These are phyloP conservation scores for Aplochiton taeniatus DNA, from an alignment of 2,797 vertebrate species.

Conservation along the genomic window DNA sequence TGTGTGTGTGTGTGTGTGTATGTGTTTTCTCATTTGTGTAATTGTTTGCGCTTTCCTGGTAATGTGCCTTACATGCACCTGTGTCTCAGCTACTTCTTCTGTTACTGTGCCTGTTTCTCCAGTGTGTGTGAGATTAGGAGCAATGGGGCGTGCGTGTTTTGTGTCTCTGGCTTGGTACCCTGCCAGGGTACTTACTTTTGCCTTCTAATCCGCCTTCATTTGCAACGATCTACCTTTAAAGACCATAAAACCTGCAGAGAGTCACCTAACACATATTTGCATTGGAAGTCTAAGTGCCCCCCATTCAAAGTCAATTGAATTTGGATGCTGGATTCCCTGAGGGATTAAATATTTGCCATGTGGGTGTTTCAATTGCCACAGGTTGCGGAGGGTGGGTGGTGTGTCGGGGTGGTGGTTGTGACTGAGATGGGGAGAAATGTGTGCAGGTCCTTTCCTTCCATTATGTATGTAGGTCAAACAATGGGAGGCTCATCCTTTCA, in stretches of 20 bases:
- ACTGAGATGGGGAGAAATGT: slow-evolving; percentile 5
- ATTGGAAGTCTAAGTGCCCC: slow-evolving; percentile 9
- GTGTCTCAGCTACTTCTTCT: slow-evolving; percentile 1
- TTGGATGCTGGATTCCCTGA: slow-evolving; percentile 28
- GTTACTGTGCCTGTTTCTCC: slow-evolving; percentile 30
- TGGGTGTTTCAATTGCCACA: slow-evolving; percentile 61
- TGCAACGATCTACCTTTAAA: slow-evolving; percentile 52
- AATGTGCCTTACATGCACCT: neutral
- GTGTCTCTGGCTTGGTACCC: slow-evolving; percentile 33
- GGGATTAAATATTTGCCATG: slow-evolving; percentile 34
- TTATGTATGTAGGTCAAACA: slow-evolving; percentile 54
- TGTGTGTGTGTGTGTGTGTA: slow-evolving; percentile 5
- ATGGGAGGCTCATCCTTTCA: slow-evolving; percentile 36
- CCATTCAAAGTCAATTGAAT: slow-evolving; percentile 41
- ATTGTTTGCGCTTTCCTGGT: slow-evolving; percentile 1
- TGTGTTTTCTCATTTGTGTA: slow-evolving; percentile 5
- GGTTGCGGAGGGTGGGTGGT: slow-evolving; percentile 50
- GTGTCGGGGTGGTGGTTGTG: slow-evolving; percentile 25
- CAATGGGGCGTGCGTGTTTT: slow-evolving; percentile 28
- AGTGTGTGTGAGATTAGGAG: slow-evolving; percentile 28
- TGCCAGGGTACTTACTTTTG: slow-evolving; percentile 40
- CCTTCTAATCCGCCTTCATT: slow-evolving; percentile 56
- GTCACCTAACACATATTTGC: slow-evolving; percentile 10
- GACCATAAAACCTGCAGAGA: slow-evolving; percentile 44
- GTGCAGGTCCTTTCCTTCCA: slow-evolving; percentile 33